phyloP scores from a whole-genome alignment of 2,888 invertebrate genomes.

The Eupeodes latifasciatus region DNA sequence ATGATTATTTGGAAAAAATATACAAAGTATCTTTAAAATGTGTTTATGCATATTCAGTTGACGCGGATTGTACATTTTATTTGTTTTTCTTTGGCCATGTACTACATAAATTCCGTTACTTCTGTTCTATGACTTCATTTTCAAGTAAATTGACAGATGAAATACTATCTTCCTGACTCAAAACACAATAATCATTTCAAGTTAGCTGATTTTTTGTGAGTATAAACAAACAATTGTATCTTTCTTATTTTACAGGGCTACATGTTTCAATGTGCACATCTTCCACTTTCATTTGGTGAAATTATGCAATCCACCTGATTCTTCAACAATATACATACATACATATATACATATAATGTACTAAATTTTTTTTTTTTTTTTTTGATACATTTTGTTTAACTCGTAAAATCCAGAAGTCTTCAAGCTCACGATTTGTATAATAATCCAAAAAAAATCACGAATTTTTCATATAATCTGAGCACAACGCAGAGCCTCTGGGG shows the following conservation, averaged over 20 bases:
- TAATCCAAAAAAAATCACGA: constrained; percentile 45
- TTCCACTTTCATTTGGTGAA: constrained; percentile 30
- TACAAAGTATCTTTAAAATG: too few relatives aligned
- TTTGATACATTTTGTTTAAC: constrained; percentile 47
- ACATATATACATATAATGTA: neutral
- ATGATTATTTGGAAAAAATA: too few relatives aligned
- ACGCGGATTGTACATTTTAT: too few relatives aligned
- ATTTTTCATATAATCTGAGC: constrained; percentile 35
- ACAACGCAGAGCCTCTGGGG: neutral
- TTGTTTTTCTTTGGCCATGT: too few relatives aligned
- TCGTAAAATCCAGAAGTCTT: constrained; percentile 50
- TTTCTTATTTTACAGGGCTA: constrained; percentile 24
- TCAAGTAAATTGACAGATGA: constrained; percentile 44
- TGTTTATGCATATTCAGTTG: too few relatives aligned
- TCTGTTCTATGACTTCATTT: constrained; percentile 48
- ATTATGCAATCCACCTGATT: constrained; percentile 67
- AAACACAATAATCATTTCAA: constrained; percentile 27
- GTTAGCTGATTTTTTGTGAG: neutral
- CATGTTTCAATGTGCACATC: constrained; percentile 8
- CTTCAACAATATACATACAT: constrained; percentile 22
- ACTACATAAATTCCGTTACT: neutral
- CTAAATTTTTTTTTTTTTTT: constrained; percentile 30
- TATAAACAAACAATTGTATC: constrained; percentile 47
- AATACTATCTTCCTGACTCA: constrained; percentile 46
- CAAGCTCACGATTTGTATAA: constrained; percentile 31